Conservation (phyloP, 2,888 invertebrate species). For the Stictocephala bisonia region DNA sequence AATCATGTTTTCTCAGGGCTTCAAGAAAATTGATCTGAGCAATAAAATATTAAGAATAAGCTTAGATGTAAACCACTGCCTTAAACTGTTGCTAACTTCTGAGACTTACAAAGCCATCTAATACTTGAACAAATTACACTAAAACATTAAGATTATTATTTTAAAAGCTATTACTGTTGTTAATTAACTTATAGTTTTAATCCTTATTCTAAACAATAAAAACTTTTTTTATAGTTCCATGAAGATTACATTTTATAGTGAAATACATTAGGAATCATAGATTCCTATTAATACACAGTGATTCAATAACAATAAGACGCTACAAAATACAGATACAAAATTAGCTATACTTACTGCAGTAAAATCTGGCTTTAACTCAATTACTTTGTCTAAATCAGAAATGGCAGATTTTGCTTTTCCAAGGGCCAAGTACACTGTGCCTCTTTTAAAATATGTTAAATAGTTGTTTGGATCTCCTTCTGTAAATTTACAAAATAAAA, state of each 20-base stretch:
- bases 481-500: slow-evolving; percentile 65
- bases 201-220: background rate
- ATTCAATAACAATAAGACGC: background rate
- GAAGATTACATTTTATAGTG: background rate
- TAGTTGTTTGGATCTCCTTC: slow-evolving; percentile 97
- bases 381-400: slow-evolving; percentile 91
- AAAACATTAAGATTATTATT: too few relatives aligned
- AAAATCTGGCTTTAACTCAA: slow-evolving; percentile 96
- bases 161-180: background rate
- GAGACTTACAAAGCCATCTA: too few relatives aligned
- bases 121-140: too few relatives aligned
- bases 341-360: slow-evolving; percentile 76
- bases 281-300: too few relatives aligned
- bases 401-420: slow-evolving; percentile 96
- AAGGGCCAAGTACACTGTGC: slow-evolving; percentile 94
- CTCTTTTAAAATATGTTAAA: slow-evolving; percentile 94
- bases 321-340: background rate
- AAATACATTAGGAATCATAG: background rate
- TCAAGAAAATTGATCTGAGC: too few relatives aligned
- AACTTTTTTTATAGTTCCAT: background rate
- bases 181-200: background rate
- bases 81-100: too few relatives aligned
- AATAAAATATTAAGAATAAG: too few relatives aligned
- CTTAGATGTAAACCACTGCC: too few relatives aligned
- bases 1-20: too few relatives aligned